Evolutionary conservation across 1,140 invertebrate genomes (phyloP), one percentile per base, ranked within the genome.

Genomic region (Hyles vespertilio): DNA sequence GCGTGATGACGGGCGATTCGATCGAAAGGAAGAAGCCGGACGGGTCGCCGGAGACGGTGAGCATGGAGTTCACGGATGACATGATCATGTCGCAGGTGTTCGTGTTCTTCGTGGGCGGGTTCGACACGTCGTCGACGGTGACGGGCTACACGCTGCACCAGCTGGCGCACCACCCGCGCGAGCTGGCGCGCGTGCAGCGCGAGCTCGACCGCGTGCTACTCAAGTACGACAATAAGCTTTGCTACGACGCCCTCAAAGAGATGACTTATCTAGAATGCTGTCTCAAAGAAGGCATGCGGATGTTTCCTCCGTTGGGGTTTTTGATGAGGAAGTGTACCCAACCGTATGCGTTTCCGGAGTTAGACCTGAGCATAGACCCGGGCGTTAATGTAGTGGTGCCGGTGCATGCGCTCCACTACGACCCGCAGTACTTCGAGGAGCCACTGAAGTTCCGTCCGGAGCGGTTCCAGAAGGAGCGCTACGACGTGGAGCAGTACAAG

Each of bases 61-160:
- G 63, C 3, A 32, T 79, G 12, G 69, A 81, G 44, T 45, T 84
- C 40, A 65, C 63, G 6, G 69, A 74, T 0, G 53, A 60, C 1
- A 34, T 78, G 3, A 70, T 91, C 11, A 71, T 83, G 3, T 89
- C 90, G n/a, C 91, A 92, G 64, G 81, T 87, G 5, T 81, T 92
- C 33, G 63, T 92, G 9, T 92, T 92, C 71, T 89, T 92, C 40
- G 59, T 92, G 3, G 92, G 90, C 8, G 74, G 71, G 54, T 87
- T 93, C 71, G 93, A 94, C 50, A 93, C 92, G 0, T 92, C 92
- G 0, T 89, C 92, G 0, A 89, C 82, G 5, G 71, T 90, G 0
- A 80, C 93, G 3, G 78, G 84, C 32, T 91, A 89, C 58, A 71
- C 84, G 1, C 56, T 89, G 2, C 91, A 91, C 65, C 78, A 89